These are phyloP conservation scores for Oeneis ivallda DNA, from an alignment of 2,888 invertebrate species.

Conservation along the genomic window DNA sequence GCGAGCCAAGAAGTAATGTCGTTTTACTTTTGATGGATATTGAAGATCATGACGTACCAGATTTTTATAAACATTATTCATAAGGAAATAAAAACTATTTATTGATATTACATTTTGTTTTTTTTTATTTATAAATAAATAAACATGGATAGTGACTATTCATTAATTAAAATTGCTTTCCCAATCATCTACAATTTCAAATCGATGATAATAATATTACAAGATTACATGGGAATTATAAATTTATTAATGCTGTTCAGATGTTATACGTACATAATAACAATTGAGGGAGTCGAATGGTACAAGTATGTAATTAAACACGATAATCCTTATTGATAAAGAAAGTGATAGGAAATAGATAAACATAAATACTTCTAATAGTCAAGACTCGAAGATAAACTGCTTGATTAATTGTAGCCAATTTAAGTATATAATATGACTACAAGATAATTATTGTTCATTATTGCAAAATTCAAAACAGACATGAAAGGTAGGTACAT, in stretches of 20 bases:
- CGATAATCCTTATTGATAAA: slow-evolving; percentile 28
- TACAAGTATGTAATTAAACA: slow-evolving; percentile 5
- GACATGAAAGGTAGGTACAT: slow-evolving; percentile 41
- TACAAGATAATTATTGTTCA: not conserved
- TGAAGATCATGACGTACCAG: not conserved
- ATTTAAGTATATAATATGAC: slow-evolving; percentile 29
- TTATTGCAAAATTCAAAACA: slow-evolving; percentile 27
- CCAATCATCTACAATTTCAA: not conserved
- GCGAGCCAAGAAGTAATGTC: not conserved
- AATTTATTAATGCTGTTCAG: not conserved
- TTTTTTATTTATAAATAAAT: not conserved
- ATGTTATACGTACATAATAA: not conserved
- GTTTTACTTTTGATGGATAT: not conserved
- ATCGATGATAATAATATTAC: not conserved
- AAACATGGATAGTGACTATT: not conserved
- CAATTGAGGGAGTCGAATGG: not conserved
- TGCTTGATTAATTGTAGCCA: slow-evolving; percentile 21
- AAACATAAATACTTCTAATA: slow-evolving; percentile 22
- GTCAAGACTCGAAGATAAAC: slow-evolving; percentile 32
- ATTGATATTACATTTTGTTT: not conserved
- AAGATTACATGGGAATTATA: not conserved
- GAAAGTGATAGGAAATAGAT: slow-evolving; percentile 27
- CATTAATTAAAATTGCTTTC: not conserved
- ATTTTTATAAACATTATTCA: not conserved
- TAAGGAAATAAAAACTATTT: slow-evolving; percentile 1